Base-by-base conservation (phyloP, 1,140 invertebrate species). In the Leptinotarsa lineolata region DNA sequence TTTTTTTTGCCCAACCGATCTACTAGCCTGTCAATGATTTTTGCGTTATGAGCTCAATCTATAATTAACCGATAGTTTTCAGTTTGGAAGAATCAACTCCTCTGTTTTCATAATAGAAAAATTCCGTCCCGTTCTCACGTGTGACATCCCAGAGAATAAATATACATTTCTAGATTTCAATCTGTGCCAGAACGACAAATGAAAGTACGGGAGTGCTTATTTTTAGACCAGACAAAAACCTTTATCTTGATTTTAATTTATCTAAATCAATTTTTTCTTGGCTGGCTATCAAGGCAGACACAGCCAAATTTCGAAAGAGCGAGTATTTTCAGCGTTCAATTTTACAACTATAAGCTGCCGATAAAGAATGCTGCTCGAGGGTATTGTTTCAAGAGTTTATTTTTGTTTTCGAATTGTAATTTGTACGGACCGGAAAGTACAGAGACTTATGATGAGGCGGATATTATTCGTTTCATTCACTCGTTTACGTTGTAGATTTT, bases 231-330 rank as follows among this genome's bases (percentile, higher is more conserved):
- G 60, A 63, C 60, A 63, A 63, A 63, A 63, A 63, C 60, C 22
- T 63, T 63, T 63, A 63, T 54, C 48, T 54, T 18, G 48, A 63
- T 63, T 63, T 63, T 63, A 63, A 63, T 63, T 63, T 63, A 63
- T 63, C 60, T 63, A 63, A 20, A 22, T 63, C 20, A 54, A 54
- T 54, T 54, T 20, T 63, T 63, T 63, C 22, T 63, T 63, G 60
- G 60, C 60, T 20, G 11, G 60, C 21, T n/a, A 20, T 63, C 60
- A 63, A 63, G 15, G 20, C 13, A 18, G 16, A 18, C 15, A 63
- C 21, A 24, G 60, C 60, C 60, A 63, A 63, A 63, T 22, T 24
- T 18, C 60, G 20, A 63, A 24, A 54, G 15, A 54, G 48, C 15
- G 20, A 16, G 12, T 63, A 63, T 24, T 63, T 63, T 22, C 22